Percentiles rank a stretch among this genome's conserved stretches.
These are phyloP conservation scores for Scaptomyza polygonia DNA, from an alignment of 2,888 invertebrate genomes.

Conservation along the genomic window DNA sequence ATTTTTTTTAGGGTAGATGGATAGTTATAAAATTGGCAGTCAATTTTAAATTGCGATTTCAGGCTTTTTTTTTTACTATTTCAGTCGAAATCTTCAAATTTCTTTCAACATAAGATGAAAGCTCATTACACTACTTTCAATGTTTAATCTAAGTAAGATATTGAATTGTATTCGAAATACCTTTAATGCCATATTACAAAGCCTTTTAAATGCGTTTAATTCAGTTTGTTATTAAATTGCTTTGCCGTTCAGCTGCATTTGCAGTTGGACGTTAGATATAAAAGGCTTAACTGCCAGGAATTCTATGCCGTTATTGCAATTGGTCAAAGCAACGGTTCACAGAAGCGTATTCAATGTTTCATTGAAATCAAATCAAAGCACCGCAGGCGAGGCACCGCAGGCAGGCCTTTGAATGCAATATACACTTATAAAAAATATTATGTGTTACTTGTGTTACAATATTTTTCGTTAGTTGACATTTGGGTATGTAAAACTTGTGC, in stretches of 20 bases:
- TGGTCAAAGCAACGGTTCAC: background rate
- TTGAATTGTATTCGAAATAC: no score
- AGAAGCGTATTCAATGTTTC: background rate
- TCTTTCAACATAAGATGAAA: no score
- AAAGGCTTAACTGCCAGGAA: background rate
- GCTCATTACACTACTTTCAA: no score
- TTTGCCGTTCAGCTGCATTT: background rate
- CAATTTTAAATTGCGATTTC: no score
- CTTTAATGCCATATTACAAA: background rate
- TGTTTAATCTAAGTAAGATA: no score
- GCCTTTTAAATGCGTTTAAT: background rate
- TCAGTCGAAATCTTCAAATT: no score
- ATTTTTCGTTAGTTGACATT: no score
- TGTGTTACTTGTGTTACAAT: background rate
- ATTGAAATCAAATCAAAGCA: constrained; percentile 5
- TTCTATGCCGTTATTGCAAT: background rate
- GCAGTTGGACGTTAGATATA: background rate
- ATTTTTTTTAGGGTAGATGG: no score
- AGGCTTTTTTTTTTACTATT: no score
- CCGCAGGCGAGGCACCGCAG: background rate
- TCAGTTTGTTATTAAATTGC: background rate
- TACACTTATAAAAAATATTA: background rate
- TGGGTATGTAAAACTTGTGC: no score
- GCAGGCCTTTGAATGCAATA: background rate
- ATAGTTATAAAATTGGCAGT: no score